Conservation (phyloP, 2,797 vertebrate genomes). For the Pipistrellus nathusii region DNA sequence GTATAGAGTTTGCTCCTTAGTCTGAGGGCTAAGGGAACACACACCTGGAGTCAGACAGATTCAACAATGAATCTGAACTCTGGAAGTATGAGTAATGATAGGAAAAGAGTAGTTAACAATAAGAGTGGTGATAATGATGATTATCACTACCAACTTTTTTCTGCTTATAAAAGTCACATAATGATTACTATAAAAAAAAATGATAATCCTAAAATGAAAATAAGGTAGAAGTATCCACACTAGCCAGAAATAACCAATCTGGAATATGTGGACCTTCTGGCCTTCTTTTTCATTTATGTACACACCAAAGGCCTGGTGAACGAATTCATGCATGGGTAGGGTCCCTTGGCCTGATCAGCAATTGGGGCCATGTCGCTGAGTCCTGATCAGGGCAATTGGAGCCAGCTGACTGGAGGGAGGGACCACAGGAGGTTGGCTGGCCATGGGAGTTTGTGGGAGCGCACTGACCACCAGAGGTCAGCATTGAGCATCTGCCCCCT, state of each 20-base stretch:
- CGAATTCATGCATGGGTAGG: too few species aligned
- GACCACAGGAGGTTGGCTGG: too few species aligned
- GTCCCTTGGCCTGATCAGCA: too few species aligned
- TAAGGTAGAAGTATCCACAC: not conserved
- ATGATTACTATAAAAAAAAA: not conserved
- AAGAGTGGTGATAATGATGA: not conserved
- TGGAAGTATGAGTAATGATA: not conserved
- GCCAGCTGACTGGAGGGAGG: too few species aligned
- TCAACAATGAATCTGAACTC: not conserved
- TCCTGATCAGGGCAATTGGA: too few species aligned
- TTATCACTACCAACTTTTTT: not conserved
- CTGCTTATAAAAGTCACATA: not conserved
- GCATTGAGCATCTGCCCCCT: too few species aligned
- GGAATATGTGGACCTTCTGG: not conserved
- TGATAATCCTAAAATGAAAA: not conserved
- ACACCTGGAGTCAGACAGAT: not conserved
- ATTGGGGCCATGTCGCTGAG: too few species aligned
- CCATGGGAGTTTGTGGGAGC: too few species aligned
- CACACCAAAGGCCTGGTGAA: not conserved
- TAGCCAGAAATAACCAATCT: not conserved
- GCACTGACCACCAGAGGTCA: too few species aligned
- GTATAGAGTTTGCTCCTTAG: not conserved
- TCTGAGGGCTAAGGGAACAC: not conserved
- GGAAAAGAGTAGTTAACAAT: not conserved
- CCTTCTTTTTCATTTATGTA: not conserved